Evolutionary conservation across 2,113 vertebrate genomes (phyloP).

Genomic region (Nothocercus julius): DNA sequence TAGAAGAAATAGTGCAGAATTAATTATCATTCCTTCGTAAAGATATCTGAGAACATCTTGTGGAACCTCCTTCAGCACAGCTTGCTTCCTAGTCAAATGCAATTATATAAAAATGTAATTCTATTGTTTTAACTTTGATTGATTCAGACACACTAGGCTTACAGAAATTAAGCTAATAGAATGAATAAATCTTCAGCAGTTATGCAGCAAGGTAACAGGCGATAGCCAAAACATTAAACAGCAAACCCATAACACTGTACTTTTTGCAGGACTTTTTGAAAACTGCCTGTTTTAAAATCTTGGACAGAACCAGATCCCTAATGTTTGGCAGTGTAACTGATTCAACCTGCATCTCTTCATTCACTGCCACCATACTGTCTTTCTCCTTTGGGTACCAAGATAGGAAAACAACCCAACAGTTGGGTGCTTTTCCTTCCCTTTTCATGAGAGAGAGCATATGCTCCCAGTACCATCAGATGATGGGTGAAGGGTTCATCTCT

Average conservation of each 20-base stretch:
- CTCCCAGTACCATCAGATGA: accelerated
- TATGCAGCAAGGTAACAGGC: not conserved
- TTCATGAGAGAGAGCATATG: not conserved
- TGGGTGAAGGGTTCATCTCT: not conserved
- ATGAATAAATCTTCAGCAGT: slow-evolving; percentile 17
- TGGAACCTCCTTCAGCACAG: slow-evolving; percentile 14
- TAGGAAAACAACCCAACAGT: not conserved
- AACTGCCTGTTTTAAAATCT: not conserved
- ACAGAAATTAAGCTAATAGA: slow-evolving; percentile 42
- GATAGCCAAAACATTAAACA: not conserved
- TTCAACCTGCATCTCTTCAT: accelerated
- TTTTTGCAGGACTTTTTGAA: not conserved
- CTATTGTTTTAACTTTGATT: slow-evolving; percentile 54
- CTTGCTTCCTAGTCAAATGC: slow-evolving; percentile 36
- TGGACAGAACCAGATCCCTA: not conserved
- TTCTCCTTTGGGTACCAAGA: not conserved
- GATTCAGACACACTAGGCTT: slow-evolving; percentile 22
- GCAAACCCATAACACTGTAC: not conserved
- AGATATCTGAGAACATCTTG: slow-evolving; percentile 37
- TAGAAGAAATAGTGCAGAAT: slow-evolving; percentile 50
- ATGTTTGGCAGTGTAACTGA: not conserved
- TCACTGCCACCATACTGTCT: not conserved
- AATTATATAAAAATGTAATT: slow-evolving; percentile 35
- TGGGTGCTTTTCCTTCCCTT: not conserved
- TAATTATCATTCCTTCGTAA: slow-evolving; percentile 49